Evolutionary conservation across 2,888 invertebrate genomes (phyloP).

Genomic region (Synergus itoensis): DNA sequence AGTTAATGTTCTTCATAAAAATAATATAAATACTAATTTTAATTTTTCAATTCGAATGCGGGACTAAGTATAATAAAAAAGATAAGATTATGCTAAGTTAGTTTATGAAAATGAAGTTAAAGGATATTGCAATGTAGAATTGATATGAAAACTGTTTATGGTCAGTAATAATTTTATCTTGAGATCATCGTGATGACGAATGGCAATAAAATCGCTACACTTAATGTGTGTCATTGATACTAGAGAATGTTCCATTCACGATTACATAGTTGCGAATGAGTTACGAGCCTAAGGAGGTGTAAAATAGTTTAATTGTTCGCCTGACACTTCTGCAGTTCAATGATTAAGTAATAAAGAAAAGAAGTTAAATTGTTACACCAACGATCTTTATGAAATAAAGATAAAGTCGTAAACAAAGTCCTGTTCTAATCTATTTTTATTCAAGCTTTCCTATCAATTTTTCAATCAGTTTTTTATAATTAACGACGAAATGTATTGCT

Average conservation of each 20-base stretch:
- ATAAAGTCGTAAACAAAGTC: neutral
- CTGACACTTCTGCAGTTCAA: conserved; percentile 19
- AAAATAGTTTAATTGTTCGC: conserved; percentile 30
- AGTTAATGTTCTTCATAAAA: neutral
- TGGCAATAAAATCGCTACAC: conserved; percentile 19
- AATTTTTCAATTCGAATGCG: neutral
- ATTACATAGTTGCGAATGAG: conserved; percentile 32
- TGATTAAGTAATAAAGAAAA: neutral
- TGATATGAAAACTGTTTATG: conserved; percentile 29
- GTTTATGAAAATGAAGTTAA: conserved; percentile 2
- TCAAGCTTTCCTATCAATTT: neutral
- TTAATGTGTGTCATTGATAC: conserved; percentile 34
- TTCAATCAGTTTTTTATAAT: neutral
- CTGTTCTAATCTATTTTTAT: neutral
- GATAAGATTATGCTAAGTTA: neutral
- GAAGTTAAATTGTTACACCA: neutral
- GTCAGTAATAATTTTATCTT: conserved; percentile 23
- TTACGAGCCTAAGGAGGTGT: conserved; percentile 28
- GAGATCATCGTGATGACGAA: conserved; percentile 35
- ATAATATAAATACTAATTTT: neutral
- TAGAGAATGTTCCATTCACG: conserved; percentile 16
- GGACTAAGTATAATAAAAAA: neutral
- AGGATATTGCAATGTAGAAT: neutral
- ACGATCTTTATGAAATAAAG: neutral
- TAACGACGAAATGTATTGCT: neutral